Conservation (phyloP, 2,888 invertebrate species). For the Cantharis lateralis region DNA sequence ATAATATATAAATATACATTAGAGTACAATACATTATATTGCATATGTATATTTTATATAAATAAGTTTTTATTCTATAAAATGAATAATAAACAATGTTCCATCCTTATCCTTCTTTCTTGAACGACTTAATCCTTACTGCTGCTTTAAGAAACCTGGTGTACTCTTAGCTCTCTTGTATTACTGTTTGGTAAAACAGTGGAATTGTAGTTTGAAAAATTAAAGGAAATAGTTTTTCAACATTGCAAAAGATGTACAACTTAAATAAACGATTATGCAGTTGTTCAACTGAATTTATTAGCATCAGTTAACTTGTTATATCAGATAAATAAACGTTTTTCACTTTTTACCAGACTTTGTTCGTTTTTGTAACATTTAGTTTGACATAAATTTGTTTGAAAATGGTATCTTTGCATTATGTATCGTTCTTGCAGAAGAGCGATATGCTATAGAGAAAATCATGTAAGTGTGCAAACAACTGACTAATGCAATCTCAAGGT, state of each 20-base stretch:
- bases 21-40: too few relatives aligned
- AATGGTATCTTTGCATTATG: constrained; percentile 26
- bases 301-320: not conserved
- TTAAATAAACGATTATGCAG: not conserved
- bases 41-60: too few relatives aligned
- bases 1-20: too few relatives aligned
- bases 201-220: too few relatives aligned
- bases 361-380: constrained; percentile 9
- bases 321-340: not conserved
- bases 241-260: not conserved
- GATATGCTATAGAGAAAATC: constrained; percentile 24
- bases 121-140: too few relatives aligned
- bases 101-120: too few relatives aligned
- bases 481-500: constrained; percentile 21
- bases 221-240: not conserved
- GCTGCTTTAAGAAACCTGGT: too few relatives aligned
- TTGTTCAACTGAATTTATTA: not conserved
- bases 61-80: too few relatives aligned
- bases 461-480: constrained; percentile 22
- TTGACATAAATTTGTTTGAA: constrained; percentile 19
- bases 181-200: not conserved
- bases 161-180: too few relatives aligned
- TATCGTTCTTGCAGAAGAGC: constrained; percentile 23
- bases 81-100: too few relatives aligned
- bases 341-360: constrained; percentile 3